Base-by-base conservation (phyloP, 2,113 vertebrate genomes). In the Trinectes maculatus region DNA sequence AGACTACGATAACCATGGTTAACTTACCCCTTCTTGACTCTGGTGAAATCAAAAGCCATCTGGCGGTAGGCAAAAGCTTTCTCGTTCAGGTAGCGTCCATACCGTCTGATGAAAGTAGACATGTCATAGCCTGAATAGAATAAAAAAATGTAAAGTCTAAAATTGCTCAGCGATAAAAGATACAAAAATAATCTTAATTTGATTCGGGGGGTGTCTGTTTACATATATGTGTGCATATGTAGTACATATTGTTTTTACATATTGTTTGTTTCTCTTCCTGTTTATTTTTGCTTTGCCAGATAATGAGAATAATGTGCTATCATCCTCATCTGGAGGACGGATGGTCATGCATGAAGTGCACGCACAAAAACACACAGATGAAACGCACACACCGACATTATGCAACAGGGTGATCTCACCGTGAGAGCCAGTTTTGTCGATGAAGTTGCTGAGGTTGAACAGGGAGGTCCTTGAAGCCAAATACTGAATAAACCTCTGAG, bases 391-490 rank as follows among this genome's bases (percentile, higher is more conserved):
- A 48, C 46, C 22, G 19, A 55, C 4, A 51, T 16, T n/a, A 28
- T 18, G 22, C 12, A 36, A 63, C n/a, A 18, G 1, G 9, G 6
- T 37, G 8, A 37, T 56, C 93, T 95, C 90, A 99, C 98, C 98
- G 59, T 98, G 95, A 67, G 96, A 95, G 83, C 98, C 98, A 55
- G 96, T 99, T 95, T 99, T 99, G 92, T 99, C 98, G 85, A 99
- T 95, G 89, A 99, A 99, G 85, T 99, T 99, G 92, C 98, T 99
- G 91, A 99, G 96, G 86, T 99, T 99, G 91, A 99, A 99, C 71
- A 99, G 86, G 34, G 96, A 97, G 71, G 97, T 99, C 92, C 98
- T 95, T 91, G 98, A 99, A 44, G 98, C 98, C 94, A 99, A 92
- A 86, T 99, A 99, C 83, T 99, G 98, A 92, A 99, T 99, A 92